These are phyloP conservation scores for Xestia sexstrigata DNA, from an alignment of 2,888 invertebrate species.

Conservation along the genomic window DNA sequence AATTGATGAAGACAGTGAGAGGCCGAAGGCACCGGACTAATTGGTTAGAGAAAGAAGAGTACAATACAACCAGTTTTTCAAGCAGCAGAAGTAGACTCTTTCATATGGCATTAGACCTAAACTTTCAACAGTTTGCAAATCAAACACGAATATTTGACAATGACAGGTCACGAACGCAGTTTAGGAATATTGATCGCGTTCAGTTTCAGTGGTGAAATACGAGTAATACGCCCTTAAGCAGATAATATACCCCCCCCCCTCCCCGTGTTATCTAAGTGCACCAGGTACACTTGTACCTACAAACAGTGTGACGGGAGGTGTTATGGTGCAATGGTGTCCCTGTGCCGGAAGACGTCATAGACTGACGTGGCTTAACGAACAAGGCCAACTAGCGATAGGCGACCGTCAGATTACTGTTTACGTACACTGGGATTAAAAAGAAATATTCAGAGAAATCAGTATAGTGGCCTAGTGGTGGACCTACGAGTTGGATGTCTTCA, in stretches of 20 bases:
- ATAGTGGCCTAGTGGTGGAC: not conserved
- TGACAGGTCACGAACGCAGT: not conserved
- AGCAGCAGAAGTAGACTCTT: not conserved
- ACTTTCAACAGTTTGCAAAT: not conserved
- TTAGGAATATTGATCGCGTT: not conserved
- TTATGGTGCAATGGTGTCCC: conserved; percentile 18
- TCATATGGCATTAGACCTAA: not conserved
- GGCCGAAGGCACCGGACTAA: not conserved
- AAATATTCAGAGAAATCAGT: not conserved
- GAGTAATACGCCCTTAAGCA: not conserved
- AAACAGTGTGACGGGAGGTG: conserved; percentile 4
- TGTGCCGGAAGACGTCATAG: conserved; percentile 39
- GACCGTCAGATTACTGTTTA: conserved; percentile 26
- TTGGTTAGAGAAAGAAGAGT: not conserved
- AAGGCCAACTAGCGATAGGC: conserved; percentile 38
- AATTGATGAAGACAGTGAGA: not conserved
- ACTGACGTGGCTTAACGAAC: conserved; percentile 44
- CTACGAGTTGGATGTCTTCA: not conserved
- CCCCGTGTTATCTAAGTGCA: conserved; percentile 1
- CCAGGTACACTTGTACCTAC: not conserved
- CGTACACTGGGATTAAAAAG: conserved; percentile 14
- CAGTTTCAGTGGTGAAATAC: not conserved
- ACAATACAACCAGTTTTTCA: not conserved
- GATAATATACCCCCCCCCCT: not conserved
- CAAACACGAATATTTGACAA: not conserved